A percentile compares a stretch with the other conserved stretches of the same genome.
phyloP scores from a whole-genome alignment of 2,113 vertebrate species.

The Poeciliopsis occidentalis region DNA sequence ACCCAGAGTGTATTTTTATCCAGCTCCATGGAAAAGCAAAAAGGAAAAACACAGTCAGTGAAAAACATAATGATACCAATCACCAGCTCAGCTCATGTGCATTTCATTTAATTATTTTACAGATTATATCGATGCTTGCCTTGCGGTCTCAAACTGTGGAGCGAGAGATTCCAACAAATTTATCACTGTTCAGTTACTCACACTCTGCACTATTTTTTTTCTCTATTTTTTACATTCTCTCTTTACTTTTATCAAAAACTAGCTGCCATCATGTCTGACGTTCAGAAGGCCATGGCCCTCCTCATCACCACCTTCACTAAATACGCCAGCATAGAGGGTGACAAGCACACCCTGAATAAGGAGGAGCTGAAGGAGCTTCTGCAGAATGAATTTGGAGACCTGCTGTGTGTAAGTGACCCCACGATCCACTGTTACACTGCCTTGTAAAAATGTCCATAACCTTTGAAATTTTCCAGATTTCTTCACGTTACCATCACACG shows the following conservation, averaged over 20 bases:
- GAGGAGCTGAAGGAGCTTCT: constrained; percentile 88
- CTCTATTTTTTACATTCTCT: not conserved
- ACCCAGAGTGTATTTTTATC: constrained; percentile 45
- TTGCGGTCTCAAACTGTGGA: not conserved
- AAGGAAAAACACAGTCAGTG: constrained; percentile 33
- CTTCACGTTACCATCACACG: not conserved
- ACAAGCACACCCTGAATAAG: constrained; percentile 84
- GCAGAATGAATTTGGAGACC: constrained; percentile 76
- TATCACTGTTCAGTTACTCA: no score
- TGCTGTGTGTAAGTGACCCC: constrained; percentile 79
- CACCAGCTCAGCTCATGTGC: not conserved
- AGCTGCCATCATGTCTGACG: constrained; percentile 67
- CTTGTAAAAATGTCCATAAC: not conserved
- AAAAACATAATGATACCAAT: constrained; percentile 19
- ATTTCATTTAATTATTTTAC: not conserved
- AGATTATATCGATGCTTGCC: not conserved
- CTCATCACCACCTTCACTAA: constrained; percentile 84
- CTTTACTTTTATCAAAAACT: not conserved
- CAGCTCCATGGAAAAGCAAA: constrained; percentile 33
- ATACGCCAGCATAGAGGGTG: constrained; percentile 87
- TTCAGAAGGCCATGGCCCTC: constrained; percentile 76
- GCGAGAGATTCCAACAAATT: not conserved
- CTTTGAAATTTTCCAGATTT: not conserved
- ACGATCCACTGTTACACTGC: not conserved
- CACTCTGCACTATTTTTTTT: not conserved